phyloP scores from a whole-genome alignment of 2,888 invertebrate species.

The Philereme transversata region DNA sequence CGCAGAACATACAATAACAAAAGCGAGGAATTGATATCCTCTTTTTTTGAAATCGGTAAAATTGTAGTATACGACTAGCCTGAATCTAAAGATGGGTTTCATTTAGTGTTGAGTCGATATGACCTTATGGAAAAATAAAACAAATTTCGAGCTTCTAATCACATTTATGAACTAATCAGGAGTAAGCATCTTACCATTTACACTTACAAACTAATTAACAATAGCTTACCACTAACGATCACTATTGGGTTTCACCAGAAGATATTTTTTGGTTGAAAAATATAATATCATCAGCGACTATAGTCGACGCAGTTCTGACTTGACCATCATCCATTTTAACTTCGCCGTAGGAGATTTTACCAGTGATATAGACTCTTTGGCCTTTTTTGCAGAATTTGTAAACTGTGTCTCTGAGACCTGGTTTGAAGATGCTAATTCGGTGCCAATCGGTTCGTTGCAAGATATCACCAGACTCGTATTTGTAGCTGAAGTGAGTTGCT shows the following conservation, averaged over 20 bases:
- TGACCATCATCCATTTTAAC: slow-evolving; percentile 90
- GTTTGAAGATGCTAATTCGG: slow-evolving; percentile 93
- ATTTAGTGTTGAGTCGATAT: no score
- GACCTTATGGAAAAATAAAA: slow-evolving; percentile 2
- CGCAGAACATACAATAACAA: no score
- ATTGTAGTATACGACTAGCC: no score
- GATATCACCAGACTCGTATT: slow-evolving; percentile 90
- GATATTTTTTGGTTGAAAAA: slow-evolving; percentile 85
- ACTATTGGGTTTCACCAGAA: slow-evolving; percentile 37
- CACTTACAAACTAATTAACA: slow-evolving; percentile 46
- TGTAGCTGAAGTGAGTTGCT: slow-evolving; percentile 94
- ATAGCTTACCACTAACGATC: slow-evolving; percentile 23
- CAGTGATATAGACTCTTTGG: slow-evolving; percentile 91
- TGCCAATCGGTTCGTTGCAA: slow-evolving; percentile 97
- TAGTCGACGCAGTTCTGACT: slow-evolving; percentile 88
- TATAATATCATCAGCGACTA: slow-evolving; percentile 94
- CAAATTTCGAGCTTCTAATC: slow-evolving; percentile 11
- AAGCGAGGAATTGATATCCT: no score
- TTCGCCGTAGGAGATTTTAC: slow-evolving; percentile 93
- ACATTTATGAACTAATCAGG: slow-evolving; percentile 19
- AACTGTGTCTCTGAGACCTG: slow-evolving; percentile 90
- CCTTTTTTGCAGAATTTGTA: slow-evolving; percentile 93
- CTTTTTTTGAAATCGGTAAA: no score
- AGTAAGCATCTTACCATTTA: slow-evolving; percentile 28
- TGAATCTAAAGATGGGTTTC: no score